These are phyloP conservation scores for Actinopyga echinites DNA, from an alignment of 53 echinoderm and acorn worm genomes.

Conservation along the genomic window DNA sequence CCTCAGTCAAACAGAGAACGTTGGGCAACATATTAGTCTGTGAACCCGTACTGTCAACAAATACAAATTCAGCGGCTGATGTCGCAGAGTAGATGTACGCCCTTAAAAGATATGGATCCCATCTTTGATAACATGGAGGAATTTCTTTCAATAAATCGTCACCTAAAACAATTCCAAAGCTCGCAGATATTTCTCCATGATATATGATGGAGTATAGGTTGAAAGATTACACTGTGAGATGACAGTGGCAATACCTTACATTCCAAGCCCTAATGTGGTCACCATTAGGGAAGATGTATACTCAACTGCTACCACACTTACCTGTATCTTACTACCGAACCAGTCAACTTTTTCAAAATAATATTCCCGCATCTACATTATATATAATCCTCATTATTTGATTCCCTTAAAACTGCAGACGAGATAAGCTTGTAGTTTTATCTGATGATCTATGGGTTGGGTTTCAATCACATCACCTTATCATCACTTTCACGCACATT, in stretches of 20 bases:
- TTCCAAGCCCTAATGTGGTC: slow-evolving; percentile 42
- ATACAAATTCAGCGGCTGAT: neutral
- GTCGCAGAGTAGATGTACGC: neutral
- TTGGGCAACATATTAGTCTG: neutral
- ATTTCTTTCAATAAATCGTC: neutral
- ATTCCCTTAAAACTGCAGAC: too few relatives aligned
- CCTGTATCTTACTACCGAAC: too few relatives aligned
- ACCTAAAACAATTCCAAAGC: neutral
- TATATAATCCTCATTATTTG: too few relatives aligned
- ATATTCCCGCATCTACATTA: too few relatives aligned
- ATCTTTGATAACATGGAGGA: slow-evolving; percentile 7
- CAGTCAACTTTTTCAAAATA: too few relatives aligned
- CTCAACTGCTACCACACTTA: too few relatives aligned
- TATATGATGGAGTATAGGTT: too few relatives aligned
- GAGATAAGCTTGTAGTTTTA: too few relatives aligned
- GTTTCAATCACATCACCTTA: too few relatives aligned
- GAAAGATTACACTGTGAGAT: neutral
- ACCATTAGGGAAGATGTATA: neutral
- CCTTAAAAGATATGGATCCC: neutral
- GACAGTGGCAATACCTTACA: neutral
- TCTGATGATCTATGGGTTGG: too few relatives aligned
- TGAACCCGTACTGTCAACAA: slow-evolving; percentile 12
- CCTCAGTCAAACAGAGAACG: slow-evolving; percentile 12
- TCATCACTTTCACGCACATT: too few relatives aligned
- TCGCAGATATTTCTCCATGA: too few relatives aligned